Conservation (phyloP, 1,140 invertebrate genomes). For the Galleria mellonella region DNA sequence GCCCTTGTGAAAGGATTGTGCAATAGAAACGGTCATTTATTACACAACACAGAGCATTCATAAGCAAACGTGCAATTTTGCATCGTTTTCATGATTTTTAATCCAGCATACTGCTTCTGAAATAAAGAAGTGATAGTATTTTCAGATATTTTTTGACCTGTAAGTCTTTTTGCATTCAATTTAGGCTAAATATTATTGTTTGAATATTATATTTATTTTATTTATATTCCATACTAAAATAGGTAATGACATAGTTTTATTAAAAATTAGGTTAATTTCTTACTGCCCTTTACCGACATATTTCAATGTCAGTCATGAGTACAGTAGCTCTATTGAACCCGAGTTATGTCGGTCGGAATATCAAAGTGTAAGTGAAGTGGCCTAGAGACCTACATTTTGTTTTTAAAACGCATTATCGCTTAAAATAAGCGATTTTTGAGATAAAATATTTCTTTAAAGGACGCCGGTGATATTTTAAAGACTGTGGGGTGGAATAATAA, state of each 20-base stretch:
- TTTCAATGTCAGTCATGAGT: slow-evolving; percentile 74
- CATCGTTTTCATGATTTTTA: slow-evolving; percentile 48
- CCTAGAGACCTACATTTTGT: slow-evolving; percentile 72
- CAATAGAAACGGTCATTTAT: slow-evolving; percentile 74
- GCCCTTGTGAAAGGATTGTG: slow-evolving; percentile 74
- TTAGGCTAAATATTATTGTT: not conserved
- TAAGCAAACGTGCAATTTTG: slow-evolving; percentile 66
- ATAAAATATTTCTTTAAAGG: slow-evolving; percentile 34
- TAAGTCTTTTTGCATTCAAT: not conserved
- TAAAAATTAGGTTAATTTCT: slow-evolving; percentile 64
- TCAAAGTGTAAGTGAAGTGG: slow-evolving; percentile 72
- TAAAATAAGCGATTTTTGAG: slow-evolving; percentile 44
- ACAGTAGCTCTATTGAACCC: slow-evolving; percentile 64
- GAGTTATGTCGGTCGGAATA: slow-evolving; percentile 68
- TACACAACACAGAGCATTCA: slow-evolving; percentile 70
- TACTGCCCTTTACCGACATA: slow-evolving; percentile 71
- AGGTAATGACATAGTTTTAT: slow-evolving; percentile 57
- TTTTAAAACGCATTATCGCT: slow-evolving; percentile 54
- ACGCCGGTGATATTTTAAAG: slow-evolving; percentile 33
- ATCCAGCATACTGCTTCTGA: slow-evolving; percentile 7
- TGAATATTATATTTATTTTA: not conserved
- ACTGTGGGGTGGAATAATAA: slow-evolving; percentile 33
- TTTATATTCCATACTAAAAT: slow-evolving; percentile 27
- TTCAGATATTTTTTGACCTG: slow-evolving; percentile 12
- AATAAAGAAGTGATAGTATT: slow-evolving; percentile 28